Percentiles rank a stretch among this genome's conserved stretches.
phyloP scores from a whole-genome alignment of 92 coral and sea anemone species.

The Epizoanthus stellaris region DNA sequence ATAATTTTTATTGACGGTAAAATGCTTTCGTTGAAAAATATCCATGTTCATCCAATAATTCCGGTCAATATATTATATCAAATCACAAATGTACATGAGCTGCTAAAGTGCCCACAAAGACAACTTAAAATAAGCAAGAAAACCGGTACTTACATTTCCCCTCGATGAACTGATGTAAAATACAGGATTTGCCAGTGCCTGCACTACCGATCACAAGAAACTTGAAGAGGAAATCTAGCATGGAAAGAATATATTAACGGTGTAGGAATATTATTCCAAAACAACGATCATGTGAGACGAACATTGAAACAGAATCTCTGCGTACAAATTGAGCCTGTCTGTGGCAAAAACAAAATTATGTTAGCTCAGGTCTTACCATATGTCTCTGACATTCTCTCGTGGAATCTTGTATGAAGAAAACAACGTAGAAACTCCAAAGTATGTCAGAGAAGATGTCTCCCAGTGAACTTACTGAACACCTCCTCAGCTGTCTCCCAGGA shows the following conservation, averaged over 20 bases:
- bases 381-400: constrained; percentile 87
- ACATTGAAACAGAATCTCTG: not conserved
- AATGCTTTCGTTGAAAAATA: not conserved
- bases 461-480: constrained; percentile 10
- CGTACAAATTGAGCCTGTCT: not conserved
- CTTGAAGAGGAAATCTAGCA: constrained; percentile 97
- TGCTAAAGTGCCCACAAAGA: too few species aligned
- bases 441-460: constrained; percentile 35
- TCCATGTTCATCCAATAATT: not conserved
- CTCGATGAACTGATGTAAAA: constrained; percentile 97
- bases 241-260: constrained; percentile 32
- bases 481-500: constrained; percentile 42
- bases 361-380: constrained; percentile 71
- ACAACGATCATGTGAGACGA: constrained; percentile 3
- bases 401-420: constrained; percentile 16
- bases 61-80: not conserved
- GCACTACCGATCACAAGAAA: constrained; percentile 99
- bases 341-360: not conserved
- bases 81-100: not conserved
- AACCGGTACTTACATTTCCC: constrained; percentile 91
- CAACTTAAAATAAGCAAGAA: not conserved
- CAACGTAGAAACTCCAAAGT: not conserved
- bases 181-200: constrained; percentile 98
- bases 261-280: constrained; percentile 7
- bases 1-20: not conserved